phyloP scores from a whole-genome alignment of 2,797 vertebrate species.

The Heliangelus exortis region DNA sequence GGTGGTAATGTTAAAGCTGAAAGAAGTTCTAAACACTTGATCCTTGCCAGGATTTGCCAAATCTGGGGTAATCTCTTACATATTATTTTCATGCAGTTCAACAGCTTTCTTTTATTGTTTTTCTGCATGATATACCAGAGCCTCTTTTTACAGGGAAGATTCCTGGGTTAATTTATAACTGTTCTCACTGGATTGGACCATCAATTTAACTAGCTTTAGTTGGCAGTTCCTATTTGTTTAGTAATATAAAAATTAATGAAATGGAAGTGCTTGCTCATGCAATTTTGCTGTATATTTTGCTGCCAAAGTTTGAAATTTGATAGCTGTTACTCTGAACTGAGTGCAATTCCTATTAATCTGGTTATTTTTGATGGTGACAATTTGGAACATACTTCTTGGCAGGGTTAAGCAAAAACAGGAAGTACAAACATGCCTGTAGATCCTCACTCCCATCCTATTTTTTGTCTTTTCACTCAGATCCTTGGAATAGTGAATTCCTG shows the following conservation, averaged over 20 bases:
- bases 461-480: background rate
- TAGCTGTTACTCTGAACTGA: conserved; percentile 19
- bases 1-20: background rate
- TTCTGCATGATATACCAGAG: background rate
- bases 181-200: background rate
- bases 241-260: conserved; percentile 14
- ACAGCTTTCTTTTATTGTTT: background rate
- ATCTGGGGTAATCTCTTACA: background rate
- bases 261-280: background rate
- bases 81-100: background rate
- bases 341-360: background rate
- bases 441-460: background rate
- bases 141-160: background rate
- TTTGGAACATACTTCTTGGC: background rate
- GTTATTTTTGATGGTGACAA: background rate
- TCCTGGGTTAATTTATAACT: conserved; percentile 20
- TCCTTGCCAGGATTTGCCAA: background rate
- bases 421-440: background rate
- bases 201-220: background rate
- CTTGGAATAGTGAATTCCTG: background rate
- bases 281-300: conserved; percentile 35
- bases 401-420: background rate
- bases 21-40: conserved; percentile 1
- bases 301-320: conserved; percentile 21
- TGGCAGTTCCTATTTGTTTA: background rate